A percentile compares a stretch with the other conserved stretches of the same genome.
Conservation (phyloP, 2,797 vertebrate genomes). For the Sciurus vulgaris region DNA sequence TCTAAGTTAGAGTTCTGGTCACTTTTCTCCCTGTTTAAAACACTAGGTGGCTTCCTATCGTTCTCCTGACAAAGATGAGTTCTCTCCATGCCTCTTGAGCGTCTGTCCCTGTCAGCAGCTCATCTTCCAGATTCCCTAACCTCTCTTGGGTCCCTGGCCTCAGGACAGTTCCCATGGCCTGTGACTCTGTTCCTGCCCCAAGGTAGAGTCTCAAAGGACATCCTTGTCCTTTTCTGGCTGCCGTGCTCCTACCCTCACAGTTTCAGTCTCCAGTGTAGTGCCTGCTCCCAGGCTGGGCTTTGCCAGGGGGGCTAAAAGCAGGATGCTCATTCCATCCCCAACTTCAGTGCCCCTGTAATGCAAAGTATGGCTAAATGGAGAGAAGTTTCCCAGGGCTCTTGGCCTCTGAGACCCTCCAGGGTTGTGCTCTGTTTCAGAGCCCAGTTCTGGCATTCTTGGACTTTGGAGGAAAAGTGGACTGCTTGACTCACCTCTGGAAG, state of each 20-base stretch:
- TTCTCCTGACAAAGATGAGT: not conserved
- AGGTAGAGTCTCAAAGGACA: not conserved
- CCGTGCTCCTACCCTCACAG: not conserved
- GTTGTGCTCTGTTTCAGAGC: not conserved
- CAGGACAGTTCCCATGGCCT: not conserved
- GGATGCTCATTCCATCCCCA: not conserved
- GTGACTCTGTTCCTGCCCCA: not conserved
- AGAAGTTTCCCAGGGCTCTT: not conserved
- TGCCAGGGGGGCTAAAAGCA: not conserved
- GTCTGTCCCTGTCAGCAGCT: not conserved
- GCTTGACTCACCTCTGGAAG: not conserved
- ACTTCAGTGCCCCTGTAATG: not conserved
- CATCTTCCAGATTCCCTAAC: not conserved
- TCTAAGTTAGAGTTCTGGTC: slow-evolving; percentile 16
- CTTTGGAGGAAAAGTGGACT: not conserved
- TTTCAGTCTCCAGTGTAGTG: no score
- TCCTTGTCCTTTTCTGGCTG: not conserved
- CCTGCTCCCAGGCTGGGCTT: not conserved
- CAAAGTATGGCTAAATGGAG: not conserved
- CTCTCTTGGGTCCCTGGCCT: not conserved
- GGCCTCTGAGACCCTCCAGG: not conserved
- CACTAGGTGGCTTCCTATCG: not conserved
- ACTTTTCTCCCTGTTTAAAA: not conserved
- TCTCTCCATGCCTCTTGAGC: not conserved
- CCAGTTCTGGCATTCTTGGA: not conserved